phyloP scores from a whole-genome alignment of 2,888 invertebrate genomes.

The Anthrax anthrax region DNA sequence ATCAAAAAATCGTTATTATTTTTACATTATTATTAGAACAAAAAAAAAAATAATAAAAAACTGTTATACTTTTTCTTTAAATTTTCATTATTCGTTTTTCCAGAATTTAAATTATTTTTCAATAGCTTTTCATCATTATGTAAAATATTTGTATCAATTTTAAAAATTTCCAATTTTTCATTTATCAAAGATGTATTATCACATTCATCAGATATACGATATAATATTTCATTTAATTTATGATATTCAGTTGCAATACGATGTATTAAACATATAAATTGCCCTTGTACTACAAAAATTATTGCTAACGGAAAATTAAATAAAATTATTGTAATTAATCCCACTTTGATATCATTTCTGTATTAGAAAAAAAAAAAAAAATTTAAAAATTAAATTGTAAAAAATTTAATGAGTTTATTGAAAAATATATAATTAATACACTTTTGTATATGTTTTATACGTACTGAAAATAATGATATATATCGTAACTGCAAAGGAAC shows the following conservation, averaged over 20 bases:
- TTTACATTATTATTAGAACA: too few relatives aligned
- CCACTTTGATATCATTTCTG: too few relatives aligned
- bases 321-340: too few relatives aligned
- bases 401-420: too few relatives aligned
- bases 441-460: too few relatives aligned
- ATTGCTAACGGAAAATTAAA: constrained; percentile 27
- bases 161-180: constrained; percentile 23
- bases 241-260: constrained; percentile 27
- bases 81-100: not conserved
- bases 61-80: not conserved
- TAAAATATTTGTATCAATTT: constrained; percentile 24
- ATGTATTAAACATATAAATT: constrained; percentile 28
- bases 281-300: constrained; percentile 26
- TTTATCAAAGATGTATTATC: constrained; percentile 22
- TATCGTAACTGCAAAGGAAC: too few relatives aligned
- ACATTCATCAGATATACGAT: constrained; percentile 26
- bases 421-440: too few relatives aligned
- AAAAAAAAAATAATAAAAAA: not conserved
- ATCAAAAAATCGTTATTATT: not conserved
- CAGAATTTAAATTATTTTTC: too few relatives aligned
- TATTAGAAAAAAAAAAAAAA: too few relatives aligned
- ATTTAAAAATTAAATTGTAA: too few relatives aligned
- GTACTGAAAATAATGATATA: too few relatives aligned
- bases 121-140: constrained; percentile 8
- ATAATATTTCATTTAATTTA: constrained; percentile 25